These are phyloP conservation scores for Drosophila varians DNA, from an alignment of 1,140 invertebrate species.

Conservation along the genomic window DNA sequence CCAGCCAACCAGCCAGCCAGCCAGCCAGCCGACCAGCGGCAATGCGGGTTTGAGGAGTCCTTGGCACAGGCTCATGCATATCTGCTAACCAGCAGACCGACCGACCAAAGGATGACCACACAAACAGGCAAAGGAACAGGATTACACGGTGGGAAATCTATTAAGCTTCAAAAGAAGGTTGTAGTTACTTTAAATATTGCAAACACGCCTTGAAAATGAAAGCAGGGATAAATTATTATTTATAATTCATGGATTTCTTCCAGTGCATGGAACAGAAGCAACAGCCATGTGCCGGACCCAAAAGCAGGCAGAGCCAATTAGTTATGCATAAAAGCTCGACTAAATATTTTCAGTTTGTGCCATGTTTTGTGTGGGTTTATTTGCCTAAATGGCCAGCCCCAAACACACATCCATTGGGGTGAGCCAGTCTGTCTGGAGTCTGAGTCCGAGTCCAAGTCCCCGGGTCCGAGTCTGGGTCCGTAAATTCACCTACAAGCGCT, in stretches of 20 bases:
- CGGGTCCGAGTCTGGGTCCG: constrained; percentile 19
- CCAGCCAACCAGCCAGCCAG: constrained; percentile 32
- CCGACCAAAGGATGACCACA: constrained; percentile 33
- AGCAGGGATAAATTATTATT: too few relatives aligned
- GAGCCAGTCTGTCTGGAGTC: too few relatives aligned
- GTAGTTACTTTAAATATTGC: too few relatives aligned
- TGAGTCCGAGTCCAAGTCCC: constrained; percentile 15
- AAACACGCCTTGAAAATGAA: neutral
- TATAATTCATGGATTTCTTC: too few relatives aligned
- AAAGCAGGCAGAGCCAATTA: constrained; percentile 61
- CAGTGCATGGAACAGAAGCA: constrained; percentile 12
- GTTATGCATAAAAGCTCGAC: constrained; percentile 74
- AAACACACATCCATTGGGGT: constrained; percentile 6
- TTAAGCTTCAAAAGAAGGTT: too few relatives aligned
- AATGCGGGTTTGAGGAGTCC: constrained; percentile 30
- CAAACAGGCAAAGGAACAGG: constrained; percentile 29
- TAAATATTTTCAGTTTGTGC: constrained; percentile 63
- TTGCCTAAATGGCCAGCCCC: constrained; percentile 25
- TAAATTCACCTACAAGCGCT: constrained; percentile 50
- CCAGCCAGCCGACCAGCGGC: constrained; percentile 33
- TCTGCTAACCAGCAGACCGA: constrained; percentile 22
- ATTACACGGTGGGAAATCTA: constrained; percentile 1
- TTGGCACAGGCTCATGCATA: constrained; percentile 17
- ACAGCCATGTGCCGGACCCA: neutral
- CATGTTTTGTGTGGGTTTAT: constrained; percentile 49